phyloP scores from a whole-genome alignment of 2,888 invertebrate species.

The Rhamnusium bicolor region DNA sequence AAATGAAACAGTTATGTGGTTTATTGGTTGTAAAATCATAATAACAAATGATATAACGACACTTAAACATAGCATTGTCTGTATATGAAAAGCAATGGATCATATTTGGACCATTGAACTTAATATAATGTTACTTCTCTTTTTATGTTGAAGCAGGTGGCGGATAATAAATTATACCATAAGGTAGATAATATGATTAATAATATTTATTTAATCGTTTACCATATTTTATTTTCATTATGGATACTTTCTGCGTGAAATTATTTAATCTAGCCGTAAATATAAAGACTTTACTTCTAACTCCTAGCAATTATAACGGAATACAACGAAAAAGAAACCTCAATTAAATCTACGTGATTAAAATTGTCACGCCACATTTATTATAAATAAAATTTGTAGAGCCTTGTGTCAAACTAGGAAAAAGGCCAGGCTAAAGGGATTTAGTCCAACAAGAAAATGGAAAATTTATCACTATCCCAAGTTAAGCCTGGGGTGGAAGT shows the following conservation, averaged over 20 bases:
- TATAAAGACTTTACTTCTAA: not conserved
- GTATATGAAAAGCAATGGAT: slow-evolving; percentile 13
- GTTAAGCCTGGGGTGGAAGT: slow-evolving; percentile 8
- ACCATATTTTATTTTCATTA: not conserved
- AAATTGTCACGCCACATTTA: slow-evolving; percentile 16
- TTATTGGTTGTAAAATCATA: slow-evolving; percentile 3
- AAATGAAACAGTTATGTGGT: slow-evolving; percentile 9
- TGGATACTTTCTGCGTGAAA: not conserved
- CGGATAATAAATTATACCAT: not conserved
- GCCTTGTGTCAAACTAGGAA: not conserved
- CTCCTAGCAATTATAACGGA: not conserved
- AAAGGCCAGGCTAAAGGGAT: not conserved
- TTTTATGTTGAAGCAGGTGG: slow-evolving; percentile 4
- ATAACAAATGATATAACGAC: slow-evolving; percentile 20
- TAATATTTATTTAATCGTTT: not conserved
- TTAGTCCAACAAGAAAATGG: slow-evolving; percentile 8
- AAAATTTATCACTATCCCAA: slow-evolving; percentile 7
- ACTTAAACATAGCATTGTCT: slow-evolving; percentile 9
- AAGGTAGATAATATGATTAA: not conserved
- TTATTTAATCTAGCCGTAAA: not conserved
- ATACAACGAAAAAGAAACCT: slow-evolving; percentile 3
- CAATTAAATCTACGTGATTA: slow-evolving; percentile 1
- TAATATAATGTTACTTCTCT: not conserved
- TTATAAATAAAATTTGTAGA: slow-evolving; percentile 14
- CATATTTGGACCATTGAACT: not conserved